Base-by-base conservation (phyloP, 2,113 vertebrate genomes). In the Thymallus thymallus region DNA sequence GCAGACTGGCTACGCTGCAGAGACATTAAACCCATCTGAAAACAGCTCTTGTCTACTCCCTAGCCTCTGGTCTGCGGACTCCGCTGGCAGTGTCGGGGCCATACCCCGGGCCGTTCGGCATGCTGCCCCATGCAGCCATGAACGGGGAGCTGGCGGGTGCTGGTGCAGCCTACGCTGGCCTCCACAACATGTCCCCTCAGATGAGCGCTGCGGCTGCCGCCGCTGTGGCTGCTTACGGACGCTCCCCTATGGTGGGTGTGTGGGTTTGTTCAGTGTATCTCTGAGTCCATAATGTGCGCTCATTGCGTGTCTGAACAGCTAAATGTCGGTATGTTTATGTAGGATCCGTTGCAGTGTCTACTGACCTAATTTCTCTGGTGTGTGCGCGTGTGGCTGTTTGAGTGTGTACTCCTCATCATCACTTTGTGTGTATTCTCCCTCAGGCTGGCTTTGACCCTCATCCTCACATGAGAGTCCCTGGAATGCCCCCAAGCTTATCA, bases 121-220 rank as follows among this genome's bases (percentile, higher is more conserved):
- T 98, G 95, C 92, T 97, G 75, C 95, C 96, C 72, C 96, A 98
- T 4, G 92, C 94, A 1, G 94, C 94, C 78, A 95, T 97, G 93
- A 97, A 98, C 0, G 96, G 96, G 24, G 96, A 98, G 41, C 84
- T 98, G 80, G 95, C 94, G 9, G 9, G 35, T 41, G 35, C 35
- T 75, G 94, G 95, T 74, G 96, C 96, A 0, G 95, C 95, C 6
- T 95, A 96, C 23, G 96, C 97, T 68, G 94, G 96, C 69, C 91
- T 98, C 2, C 96, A 97, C 90, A 97, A 95, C 91, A 97, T 98
- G 94, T 96, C 96, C n/a, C 96, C 96, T 14, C 96, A 98, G 89
- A 97, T 97, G 96, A 98, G 96, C 23, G 96, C 94, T 1, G 95
- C 96, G 0, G 95, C 95, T 0, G 94, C 94, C 0, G 96, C 96